Evolutionary conservation across 2,888 invertebrate species (phyloP), one percentile per base, ranked within the genome.

Genomic region (Dione juno): DNA sequence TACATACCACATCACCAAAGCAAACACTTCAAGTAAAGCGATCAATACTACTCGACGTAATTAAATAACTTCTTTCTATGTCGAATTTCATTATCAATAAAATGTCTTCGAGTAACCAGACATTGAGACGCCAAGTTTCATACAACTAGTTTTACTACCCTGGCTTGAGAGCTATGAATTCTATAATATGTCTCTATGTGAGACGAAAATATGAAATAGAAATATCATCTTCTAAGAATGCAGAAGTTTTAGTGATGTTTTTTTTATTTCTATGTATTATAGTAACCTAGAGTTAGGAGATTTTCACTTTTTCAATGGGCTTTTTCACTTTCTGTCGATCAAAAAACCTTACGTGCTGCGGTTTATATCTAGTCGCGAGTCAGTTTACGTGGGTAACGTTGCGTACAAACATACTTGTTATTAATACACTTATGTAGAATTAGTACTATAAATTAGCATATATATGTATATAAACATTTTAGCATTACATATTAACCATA

Each of bases 111-210:
- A 78, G 77, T 54, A 66, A 77, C 81, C 79, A 89, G 89, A 89
- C 89, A 79, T 76, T 74, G 75, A 73, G 89, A 85, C 89, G 81
- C 88, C 88, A 77, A 72, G 71, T 81, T 77, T 77, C 77, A 79
- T 78, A 75, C 78, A 76, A 72, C 68, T 74, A 71, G 68, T 71
- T 74, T 71, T 69, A 69, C 70, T 73, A 74, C 77, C 77, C 75
- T 70, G 70, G 69, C 75, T 74, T 70, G 64, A 69, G 67, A 50
- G 57, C 69, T 66, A 64, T 71, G 69, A 73, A 64, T 54, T 67
- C 64, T 69, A 65, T 66, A 28, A 28, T 5, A 69, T 45, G n/a
- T n/a, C n/a, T n/a, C n/a, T n/a, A n/a, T n/a, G 21, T 41, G 45
- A 58, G 65, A 37, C 19, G 53, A 71, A 45, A 66, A 48, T 68